Base-by-base conservation (phyloP, 2,888 invertebrate species). In the Hesperia comma region DNA sequence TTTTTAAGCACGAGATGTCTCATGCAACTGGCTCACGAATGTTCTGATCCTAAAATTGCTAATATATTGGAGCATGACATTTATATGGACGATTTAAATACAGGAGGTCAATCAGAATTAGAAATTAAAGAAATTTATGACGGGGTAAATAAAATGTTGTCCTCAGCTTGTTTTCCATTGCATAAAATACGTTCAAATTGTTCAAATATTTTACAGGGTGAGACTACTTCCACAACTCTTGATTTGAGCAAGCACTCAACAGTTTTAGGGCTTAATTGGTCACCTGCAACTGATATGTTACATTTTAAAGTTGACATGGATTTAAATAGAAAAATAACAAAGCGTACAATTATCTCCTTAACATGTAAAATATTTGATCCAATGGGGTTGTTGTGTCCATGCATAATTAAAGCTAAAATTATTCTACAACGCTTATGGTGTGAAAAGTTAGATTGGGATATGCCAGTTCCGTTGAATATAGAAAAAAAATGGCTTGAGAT, bases 351-450 rank as follows among this genome's bases (percentile, higher is more conserved):
- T 41, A 41, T 41, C 10, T 41, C 41, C 10, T 41, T 41, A 41
- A 41, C 41, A 10, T 41, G 41, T 41, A 41, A 41, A 41, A 41
- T 41, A 2, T 41, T 41, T 41, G 41, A 41, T 41, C 41, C 41
- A 14, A n/a, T 41, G 10, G 41, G 41, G 8, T n/a, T 41, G 10
- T 41, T 41, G n/a, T 41, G 57, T 14, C 21, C 57, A 21, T 57
- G 57, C 8, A 57, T 41, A 41, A 57, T 57, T 41, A 21, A 19
- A 14, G 21, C 41, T 6, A 57, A 57, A 41, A 57, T 57, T 21
- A 14, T 57, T 21, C 21, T 57, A 41, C 57, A 57, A 21, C 14
- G 21, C 40, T 21, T 57, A 14, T 57, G 41, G 57, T 12, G n/a
- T 41, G 19, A 41, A 41, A 41, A 41, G 12, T 57, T 21, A 21